Base-by-base conservation (phyloP, 2,888 invertebrate genomes). In the Erannis defoliaria region DNA sequence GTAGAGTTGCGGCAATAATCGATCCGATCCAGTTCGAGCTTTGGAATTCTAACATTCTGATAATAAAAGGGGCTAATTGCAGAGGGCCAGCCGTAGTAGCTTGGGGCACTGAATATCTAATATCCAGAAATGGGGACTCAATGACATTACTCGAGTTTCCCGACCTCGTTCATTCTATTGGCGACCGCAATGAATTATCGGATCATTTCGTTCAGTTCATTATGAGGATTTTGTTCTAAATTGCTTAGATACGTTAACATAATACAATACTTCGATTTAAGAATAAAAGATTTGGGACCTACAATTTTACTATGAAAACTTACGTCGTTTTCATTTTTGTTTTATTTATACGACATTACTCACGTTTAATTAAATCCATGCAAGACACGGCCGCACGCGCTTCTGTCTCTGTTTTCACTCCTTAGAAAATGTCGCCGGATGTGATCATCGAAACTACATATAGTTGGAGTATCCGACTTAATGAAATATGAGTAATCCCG, bases 21-120 rank as follows among this genome's bases (percentile, higher is more conserved):
- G 49, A 63, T 57, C 42, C 43, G 55, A 31, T 55, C 9, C 58
- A 40, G 54, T 43, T 38, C 35, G 37, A 57, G 57, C 53, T 62
- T 53, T 40, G 38, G 29, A 58, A 63, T 42, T 43, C 40, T 50
- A 31, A 57, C 57, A 55, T 57, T 50, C 54, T 58, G 54, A 54
- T 62, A 56, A 56, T 60, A 64, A 51, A 51, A 58, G 46, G 55
- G 64, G 43, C 55, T 64, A 60, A 60, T 60, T 53, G 55, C 40
- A 51, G 43, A 19, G 55, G 59, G 42, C 51, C 26, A 26, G 46
- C 26, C 26, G 51, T 33, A 19, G n/a, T 31, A 40, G 50, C 55
- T 51, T 45, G 38, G 33, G 46, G 62, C 56, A n/a, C 35, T 53
- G 51, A 53, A 62, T 61, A 51, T 48, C 56, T 56, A 53, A 55